Evolutionary conservation across 92 coral and sea anemone genomes (phyloP), one percentile per base, ranked within the genome.

Genomic region (Muricea muricata): DNA sequence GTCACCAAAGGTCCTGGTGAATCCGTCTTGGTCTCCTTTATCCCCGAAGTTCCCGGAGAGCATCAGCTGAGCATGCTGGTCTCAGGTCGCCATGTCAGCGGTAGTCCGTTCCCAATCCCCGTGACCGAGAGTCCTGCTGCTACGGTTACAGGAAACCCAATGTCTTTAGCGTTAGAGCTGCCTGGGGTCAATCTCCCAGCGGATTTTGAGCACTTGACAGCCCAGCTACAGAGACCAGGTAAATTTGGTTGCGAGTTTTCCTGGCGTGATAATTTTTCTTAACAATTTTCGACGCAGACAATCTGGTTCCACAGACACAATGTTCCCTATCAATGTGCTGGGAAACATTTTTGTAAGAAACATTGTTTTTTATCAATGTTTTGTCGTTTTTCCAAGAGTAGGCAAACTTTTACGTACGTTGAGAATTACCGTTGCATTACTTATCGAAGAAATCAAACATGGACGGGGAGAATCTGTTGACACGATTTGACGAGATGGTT

Each of bases 101-200:
- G 93, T 35, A 97, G 99, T 84, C 99, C 99, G 56, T 94, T 92
- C 91, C 79, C 91, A 55, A 94, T 97, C 88, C 94, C 91, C 91
- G 99, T 97, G 13, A 88, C 71, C 32, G 90, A 94, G 74, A 88
- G 89, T 46, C 92, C 87, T 73, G 89, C 89, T 75, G 31, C 41
- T 6, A 78, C 83, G 11, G 84, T 98, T n/a, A 94, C 94, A 28
- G 99, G 99, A 7, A 91, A 93, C 30, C 99, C 99, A 23, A 88
- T 97, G 61, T 95, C 98, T 40, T 93, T 97, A 26, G 99, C 95
- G 1, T 95, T 97, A 32, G 99, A 94, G 42, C 89, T 97, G 45
- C 94, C 97, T 47, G 99, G 99, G 58, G 86, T 97, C 42, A 90
- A 87, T 81, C 91, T 97, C 24, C 99, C 99, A 18, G 85, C 93